Conservation (phyloP, 2,113 vertebrate species). For the Pelecanoides urinatrix region DNA sequence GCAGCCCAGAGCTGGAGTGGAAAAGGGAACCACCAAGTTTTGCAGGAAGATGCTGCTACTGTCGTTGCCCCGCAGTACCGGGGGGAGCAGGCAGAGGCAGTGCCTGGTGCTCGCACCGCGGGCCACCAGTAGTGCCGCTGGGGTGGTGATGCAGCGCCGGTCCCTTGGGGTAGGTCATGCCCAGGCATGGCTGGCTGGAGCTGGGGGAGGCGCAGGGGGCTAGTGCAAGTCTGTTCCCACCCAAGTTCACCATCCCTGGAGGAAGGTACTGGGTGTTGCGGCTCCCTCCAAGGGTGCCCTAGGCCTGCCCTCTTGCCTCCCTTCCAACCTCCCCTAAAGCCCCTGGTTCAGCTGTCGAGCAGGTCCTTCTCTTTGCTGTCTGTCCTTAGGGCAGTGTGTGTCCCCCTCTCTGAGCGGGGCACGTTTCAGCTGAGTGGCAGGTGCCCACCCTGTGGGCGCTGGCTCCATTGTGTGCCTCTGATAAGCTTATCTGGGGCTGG, state of each 20-base stretch:
- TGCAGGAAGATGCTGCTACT: neutral
- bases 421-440: neutral
- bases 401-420: neutral
- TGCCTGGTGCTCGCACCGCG: accelerated
- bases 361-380: neutral
- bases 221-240: neutral
- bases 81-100: neutral
- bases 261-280: neutral
- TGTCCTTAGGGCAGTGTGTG: neutral
- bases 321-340: neutral
- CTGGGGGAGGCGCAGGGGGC: accelerated
- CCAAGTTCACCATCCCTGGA: accelerated
- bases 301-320: neutral
- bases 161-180: neutral
- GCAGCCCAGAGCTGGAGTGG: neutral
- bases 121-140: neutral
- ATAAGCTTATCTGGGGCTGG: neutral
- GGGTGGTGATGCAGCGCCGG: neutral
- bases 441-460: accelerated
- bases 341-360: neutral
- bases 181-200: neutral
- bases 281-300: neutral
- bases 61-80: accelerated
- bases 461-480: neutral
- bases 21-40: neutral